Conservation (phyloP, 2,888 invertebrate genomes). For the Cataglyphis rosenhaueri region DNA sequence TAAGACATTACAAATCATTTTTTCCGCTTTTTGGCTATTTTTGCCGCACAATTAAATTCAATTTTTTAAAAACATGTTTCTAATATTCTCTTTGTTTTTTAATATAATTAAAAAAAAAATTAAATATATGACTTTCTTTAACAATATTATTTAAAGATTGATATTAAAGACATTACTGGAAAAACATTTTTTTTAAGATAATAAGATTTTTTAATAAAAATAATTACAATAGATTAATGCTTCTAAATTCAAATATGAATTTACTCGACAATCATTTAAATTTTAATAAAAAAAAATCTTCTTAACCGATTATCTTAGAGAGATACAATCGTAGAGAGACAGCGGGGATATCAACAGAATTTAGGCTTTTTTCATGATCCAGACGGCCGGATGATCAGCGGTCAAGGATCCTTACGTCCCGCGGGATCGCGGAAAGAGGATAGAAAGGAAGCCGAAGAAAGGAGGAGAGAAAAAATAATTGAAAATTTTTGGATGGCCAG, state of each 20-base stretch:
- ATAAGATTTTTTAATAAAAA: not conserved
- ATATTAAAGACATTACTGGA: not conserved
- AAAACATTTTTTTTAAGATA: not conserved
- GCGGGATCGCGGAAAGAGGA: constrained; percentile 43
- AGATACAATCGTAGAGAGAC: constrained; percentile 5
- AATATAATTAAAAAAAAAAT: not conserved
- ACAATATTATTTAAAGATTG: not conserved
- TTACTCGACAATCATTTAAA: not conserved
- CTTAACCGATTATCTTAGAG: constrained; percentile 21
- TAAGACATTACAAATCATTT: not conserved
- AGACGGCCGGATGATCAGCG: constrained; percentile 63
- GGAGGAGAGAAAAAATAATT: constrained; percentile 72
- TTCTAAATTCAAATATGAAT: not conserved
- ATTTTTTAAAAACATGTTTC: not conserved
- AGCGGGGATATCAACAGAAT: constrained; percentile 17
- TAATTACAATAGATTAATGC: not conserved
- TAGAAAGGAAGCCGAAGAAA: constrained; percentile 17
- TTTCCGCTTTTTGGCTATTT: not conserved
- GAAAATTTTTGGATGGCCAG: constrained; percentile 77
- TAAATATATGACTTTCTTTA: not conserved
- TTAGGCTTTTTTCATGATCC: constrained; percentile 40
- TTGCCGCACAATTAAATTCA: not conserved
- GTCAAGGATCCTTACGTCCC: constrained; percentile 58
- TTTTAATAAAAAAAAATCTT: not conserved
- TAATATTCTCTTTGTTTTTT: not conserved